Conservation (phyloP, 1,140 invertebrate species). For the Lepidotrigona ventralis region DNA sequence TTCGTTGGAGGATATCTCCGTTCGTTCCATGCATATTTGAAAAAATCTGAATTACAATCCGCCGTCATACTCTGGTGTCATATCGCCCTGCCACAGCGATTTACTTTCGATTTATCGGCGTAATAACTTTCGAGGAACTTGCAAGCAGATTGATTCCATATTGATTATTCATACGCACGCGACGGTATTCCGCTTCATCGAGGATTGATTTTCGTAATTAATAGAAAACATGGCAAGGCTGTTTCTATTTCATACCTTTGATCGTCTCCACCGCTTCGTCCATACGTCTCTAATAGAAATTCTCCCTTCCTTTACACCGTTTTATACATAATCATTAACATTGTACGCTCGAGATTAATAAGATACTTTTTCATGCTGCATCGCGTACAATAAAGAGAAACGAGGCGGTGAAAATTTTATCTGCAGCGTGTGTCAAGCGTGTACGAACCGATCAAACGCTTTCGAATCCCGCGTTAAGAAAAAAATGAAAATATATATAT, state of each 20-base stretch:
- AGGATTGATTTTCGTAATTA: constrained; percentile 11
- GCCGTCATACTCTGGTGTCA: constrained; percentile 9
- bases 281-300: too few species aligned
- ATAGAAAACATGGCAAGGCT: neutral
- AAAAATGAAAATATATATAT: too few species aligned
- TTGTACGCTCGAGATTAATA: neutral
- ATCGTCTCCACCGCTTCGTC: neutral
- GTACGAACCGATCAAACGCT: too few species aligned
- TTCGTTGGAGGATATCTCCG: neutral
- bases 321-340: neutral
- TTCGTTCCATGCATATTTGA: constrained; percentile 8
- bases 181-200: neutral
- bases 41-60: constrained; percentile 3
- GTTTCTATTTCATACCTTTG: neutral
- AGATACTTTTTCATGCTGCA: neutral
- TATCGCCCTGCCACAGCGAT: constrained; percentile 6
- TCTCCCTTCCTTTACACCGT: neutral
- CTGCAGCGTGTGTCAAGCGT: too few species aligned
- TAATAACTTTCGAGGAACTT: constrained; percentile 14
- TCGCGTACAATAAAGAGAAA: too few species aligned
- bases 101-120: constrained; percentile 15
- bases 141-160: neutral
- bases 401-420: too few species aligned
- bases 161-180: constrained; percentile 20
- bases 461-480: too few species aligned